Percentiles rank a stretch among this genome's conserved stretches.
These are phyloP conservation scores for Spea hammondii DNA, from an alignment of 2,797 vertebrate species.

Conservation along the genomic window DNA sequence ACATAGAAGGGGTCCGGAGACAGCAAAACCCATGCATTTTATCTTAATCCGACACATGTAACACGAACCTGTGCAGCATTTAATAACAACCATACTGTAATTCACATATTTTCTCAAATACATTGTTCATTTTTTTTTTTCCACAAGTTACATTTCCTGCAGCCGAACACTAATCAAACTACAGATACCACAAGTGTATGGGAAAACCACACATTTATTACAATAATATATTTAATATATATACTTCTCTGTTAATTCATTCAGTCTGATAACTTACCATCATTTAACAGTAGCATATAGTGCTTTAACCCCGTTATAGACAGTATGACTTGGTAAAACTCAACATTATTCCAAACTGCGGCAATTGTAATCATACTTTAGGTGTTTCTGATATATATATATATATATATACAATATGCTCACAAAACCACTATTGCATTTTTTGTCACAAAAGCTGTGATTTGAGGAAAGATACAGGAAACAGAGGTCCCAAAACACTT, in stretches of 20 bases:
- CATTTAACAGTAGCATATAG: too few species aligned
- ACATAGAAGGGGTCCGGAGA: too few species aligned
- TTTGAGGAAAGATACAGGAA: constrained; percentile 18
- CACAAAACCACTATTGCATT: constrained; percentile 12
- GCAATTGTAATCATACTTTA: background rate
- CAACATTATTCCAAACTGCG: background rate
- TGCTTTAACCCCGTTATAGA: background rate
- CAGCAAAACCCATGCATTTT: too few species aligned
- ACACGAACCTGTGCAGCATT: background rate
- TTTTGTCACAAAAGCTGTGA: constrained; percentile 26
- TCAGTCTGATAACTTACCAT: background rate
- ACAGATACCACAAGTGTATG: background rate
- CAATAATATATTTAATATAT: background rate
- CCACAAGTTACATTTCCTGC: background rate
- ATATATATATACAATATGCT: constrained; percentile 38
- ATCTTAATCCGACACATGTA: background rate
- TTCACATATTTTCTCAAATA: background rate
- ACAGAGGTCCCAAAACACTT: constrained; percentile 29
- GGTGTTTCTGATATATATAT: background rate
- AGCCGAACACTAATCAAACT: background rate
- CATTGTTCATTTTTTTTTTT: background rate
- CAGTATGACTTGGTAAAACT: background rate
- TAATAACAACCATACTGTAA: background rate
- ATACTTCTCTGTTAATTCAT: background rate
- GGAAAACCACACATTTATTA: background rate